phyloP scores from a whole-genome alignment of 1,140 invertebrate species.

The Danaus melanippus region DNA sequence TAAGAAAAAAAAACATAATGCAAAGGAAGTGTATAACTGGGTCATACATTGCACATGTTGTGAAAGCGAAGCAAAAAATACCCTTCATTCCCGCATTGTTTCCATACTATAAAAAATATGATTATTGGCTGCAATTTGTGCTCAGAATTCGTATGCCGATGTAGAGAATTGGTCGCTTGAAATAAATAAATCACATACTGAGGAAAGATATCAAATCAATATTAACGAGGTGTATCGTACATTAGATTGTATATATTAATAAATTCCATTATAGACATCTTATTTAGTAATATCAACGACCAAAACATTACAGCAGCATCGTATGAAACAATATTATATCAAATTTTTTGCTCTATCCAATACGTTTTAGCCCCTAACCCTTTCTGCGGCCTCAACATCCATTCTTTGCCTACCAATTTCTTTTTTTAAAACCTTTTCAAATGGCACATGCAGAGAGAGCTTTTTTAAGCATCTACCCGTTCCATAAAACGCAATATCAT shows the following conservation, averaged over 20 bases:
- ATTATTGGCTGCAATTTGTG: slow-evolving; percentile 70
- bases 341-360: slow-evolving; percentile 56
- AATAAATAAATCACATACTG: too few relatives aligned
- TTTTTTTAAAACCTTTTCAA: slow-evolving; percentile 67
- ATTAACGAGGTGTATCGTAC: too few relatives aligned
- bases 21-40: slow-evolving; percentile 69
- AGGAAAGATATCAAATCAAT: too few relatives aligned
- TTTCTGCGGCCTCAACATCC: slow-evolving; percentile 53
- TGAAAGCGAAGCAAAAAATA: slow-evolving; percentile 64
- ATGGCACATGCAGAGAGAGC: slow-evolving; percentile 68
- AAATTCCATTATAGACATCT: too few relatives aligned
- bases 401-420: slow-evolving; percentile 58
- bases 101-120: slow-evolving; percentile 52
- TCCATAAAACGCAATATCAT: slow-evolving; percentile 67
- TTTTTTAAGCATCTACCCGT: slow-evolving; percentile 54
- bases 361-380: slow-evolving; percentile 60
- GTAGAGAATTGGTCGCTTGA: slow-evolving; percentile 27
- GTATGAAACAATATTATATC: slow-evolving; percentile 45
- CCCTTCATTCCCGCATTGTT: slow-evolving; percentile 57
- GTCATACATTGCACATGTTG: slow-evolving; percentile 70
- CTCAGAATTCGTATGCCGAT: slow-evolving; percentile 24
- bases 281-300: slow-evolving; percentile 16
- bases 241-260: too few relatives aligned
- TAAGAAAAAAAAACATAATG: slow-evolving; percentile 27
- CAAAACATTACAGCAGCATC: slow-evolving; percentile 28